A percentile compares a stretch with the other conserved stretches of the same genome.
These are phyloP conservation scores for Lineus longissimus DNA, from an alignment of 1,140 invertebrate genomes.

Conservation along the genomic window DNA sequence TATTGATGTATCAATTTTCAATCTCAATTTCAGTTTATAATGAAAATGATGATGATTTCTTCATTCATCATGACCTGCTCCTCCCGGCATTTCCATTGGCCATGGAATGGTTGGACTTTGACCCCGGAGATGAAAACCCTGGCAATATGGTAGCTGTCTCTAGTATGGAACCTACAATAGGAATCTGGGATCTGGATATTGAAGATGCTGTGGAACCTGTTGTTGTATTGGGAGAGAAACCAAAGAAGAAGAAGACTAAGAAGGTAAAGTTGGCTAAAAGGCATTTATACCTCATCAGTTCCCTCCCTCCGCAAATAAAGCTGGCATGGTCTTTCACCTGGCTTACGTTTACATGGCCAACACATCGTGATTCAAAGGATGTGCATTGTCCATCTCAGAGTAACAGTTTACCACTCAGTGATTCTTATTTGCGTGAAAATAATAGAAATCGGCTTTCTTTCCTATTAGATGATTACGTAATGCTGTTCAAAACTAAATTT, in stretches of 20 bases:
- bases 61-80: constrained; percentile 89
- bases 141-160: constrained; percentile 89
- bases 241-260: constrained; percentile 69
- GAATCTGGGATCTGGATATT: constrained; percentile 93
- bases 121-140: constrained; percentile 63
- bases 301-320: too few species aligned
- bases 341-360: too few species aligned
- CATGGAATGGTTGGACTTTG: constrained; percentile 87
- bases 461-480: too few species aligned
- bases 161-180: constrained; percentile 84
- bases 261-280: constrained; percentile 46
- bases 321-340: too few species aligned
- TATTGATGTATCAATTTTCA: too few species aligned
- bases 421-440: too few species aligned
- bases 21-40: constrained; percentile 74
- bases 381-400: too few species aligned
- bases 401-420: too few species aligned
- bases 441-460: too few species aligned
- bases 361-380: too few species aligned
- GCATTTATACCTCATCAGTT: too few species aligned
- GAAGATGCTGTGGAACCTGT: constrained; percentile 84
- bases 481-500: too few species aligned
- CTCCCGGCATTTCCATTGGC: constrained; percentile 83
- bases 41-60: constrained; percentile 78
- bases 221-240: constrained; percentile 64